Evolutionary conservation across 2,888 invertebrate genomes (phyloP).

Genomic region (Philaethria dido): DNA sequence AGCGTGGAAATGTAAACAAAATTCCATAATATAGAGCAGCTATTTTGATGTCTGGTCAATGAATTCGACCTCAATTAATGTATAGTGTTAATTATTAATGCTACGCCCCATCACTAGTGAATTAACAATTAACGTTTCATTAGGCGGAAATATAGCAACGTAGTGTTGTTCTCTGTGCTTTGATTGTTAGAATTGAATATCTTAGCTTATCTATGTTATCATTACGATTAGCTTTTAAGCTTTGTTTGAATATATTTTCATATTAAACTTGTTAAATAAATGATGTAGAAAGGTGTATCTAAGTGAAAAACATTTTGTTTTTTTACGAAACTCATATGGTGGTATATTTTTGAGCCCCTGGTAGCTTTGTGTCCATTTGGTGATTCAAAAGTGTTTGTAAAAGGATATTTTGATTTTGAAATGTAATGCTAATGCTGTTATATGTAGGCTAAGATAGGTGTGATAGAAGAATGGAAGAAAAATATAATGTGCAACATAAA

Average conservation of each 20-base stretch:
- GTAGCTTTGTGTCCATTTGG: too few species aligned
- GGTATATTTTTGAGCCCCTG: too few species aligned
- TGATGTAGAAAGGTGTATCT: too few species aligned
- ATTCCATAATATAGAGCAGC: conserved; percentile 31
- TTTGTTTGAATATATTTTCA: neutral
- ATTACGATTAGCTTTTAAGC: neutral
- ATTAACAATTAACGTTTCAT: conserved; percentile 41
- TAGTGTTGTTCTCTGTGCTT: conserved; percentile 12
- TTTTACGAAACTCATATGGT: too few species aligned
- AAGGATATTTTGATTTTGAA: too few species aligned
- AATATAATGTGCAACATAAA: too few species aligned
- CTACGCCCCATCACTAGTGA: conserved; percentile 36
- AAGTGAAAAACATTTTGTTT: too few species aligned
- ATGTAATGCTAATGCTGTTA: too few species aligned
- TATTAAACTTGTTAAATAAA: too few species aligned
- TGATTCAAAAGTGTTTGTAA: too few species aligned
- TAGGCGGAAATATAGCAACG: conserved; percentile 22
- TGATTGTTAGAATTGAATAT: conserved; percentile 1
- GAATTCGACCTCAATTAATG: conserved; percentile 54
- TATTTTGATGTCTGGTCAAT: conserved; percentile 51
- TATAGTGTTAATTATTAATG: conserved; percentile 50
- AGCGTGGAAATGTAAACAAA: conserved; percentile 25
- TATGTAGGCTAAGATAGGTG: too few species aligned
- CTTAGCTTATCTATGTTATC: neutral
- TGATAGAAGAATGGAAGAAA: too few species aligned